Percentiles rank a stretch among this genome's conserved stretches.
Evolutionary conservation across 1,140 invertebrate species (phyloP).

Genomic region (Steinernema khuongi): DNA sequence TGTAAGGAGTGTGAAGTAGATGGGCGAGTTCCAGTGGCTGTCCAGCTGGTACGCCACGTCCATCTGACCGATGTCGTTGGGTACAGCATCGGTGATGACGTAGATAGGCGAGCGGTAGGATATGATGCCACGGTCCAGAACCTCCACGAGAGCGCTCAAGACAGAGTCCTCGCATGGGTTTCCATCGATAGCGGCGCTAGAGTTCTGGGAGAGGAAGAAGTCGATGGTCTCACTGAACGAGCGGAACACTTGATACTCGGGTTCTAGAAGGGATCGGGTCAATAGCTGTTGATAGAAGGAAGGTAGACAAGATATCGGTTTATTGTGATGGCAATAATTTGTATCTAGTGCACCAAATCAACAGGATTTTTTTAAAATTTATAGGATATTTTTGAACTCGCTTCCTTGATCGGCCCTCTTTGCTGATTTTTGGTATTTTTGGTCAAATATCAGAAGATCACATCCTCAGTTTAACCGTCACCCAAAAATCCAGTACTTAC

Average conservation of each 20-base stretch:
- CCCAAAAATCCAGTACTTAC: constrained; percentile 16
- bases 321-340: too few relatives aligned
- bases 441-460: too few relatives aligned
- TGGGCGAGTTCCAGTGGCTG: constrained; percentile 16
- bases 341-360: too few relatives aligned
- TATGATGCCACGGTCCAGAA: neutral
- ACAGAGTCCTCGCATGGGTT: constrained; percentile 25
- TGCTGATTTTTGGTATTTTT: neutral
- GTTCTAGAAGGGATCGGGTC: too few relatives aligned
- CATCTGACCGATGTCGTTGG: constrained; percentile 23
- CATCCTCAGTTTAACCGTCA: too few relatives aligned
- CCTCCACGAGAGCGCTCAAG: constrained; percentile 19
- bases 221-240: constrained; percentile 13
- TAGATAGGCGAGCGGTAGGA: constrained; percentile 26
- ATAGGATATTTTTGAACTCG: too few relatives aligned
- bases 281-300: too few relatives aligned
- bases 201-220: neutral
- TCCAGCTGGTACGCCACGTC: constrained; percentile 27
- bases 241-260: neutral
- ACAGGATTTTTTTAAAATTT: too few relatives aligned
- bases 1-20: neutral
- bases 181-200: constrained; percentile 13
- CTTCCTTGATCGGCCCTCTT: constrained; percentile 5
- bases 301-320: too few relatives aligned
- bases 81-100: constrained; percentile 35